phyloP scores from a whole-genome alignment of 2,113 vertebrate genomes.

The Cygnus buccinator region DNA sequence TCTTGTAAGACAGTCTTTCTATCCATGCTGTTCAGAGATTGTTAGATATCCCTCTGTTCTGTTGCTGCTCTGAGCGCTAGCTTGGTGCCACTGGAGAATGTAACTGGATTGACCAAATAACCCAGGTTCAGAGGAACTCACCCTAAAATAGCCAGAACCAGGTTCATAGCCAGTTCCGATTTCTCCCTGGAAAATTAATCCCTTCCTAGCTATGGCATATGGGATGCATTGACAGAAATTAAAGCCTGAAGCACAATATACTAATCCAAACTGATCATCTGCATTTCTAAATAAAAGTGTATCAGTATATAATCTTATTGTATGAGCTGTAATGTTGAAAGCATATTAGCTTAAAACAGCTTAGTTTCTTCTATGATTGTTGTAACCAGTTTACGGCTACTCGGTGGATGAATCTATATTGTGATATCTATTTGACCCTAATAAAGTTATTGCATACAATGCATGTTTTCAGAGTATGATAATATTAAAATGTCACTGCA shows the following conservation, averaged over 20 bases:
- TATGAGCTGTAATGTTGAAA: conserved; percentile 74
- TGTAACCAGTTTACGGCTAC: conserved; percentile 78
- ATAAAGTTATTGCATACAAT: conserved; percentile 83
- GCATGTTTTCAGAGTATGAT: conserved; percentile 48
- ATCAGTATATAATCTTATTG: conserved; percentile 68
- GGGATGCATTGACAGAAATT: neutral
- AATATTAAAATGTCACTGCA: neutral
- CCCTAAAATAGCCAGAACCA: neutral
- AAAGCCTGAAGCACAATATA: conserved; percentile 48
- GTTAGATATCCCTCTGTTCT: conserved; percentile 37
- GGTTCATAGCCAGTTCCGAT: neutral
- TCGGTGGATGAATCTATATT: conserved; percentile 80
- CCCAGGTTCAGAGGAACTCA: conserved; percentile 24
- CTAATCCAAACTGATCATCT: conserved; percentile 66
- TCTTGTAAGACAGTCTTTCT: conserved; percentile 1
- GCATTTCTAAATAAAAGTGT: conserved; percentile 75
- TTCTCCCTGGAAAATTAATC: neutral
- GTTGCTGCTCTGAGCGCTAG: conserved; percentile 45
- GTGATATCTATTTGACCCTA: conserved; percentile 83
- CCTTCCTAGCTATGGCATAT: neutral
- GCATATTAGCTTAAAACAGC: conserved; percentile 75
- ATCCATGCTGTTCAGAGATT: conserved; percentile 30
- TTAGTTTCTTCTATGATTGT: conserved; percentile 76
- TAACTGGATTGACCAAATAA: conserved; percentile 61
- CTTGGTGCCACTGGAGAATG: conserved; percentile 68